Evolutionary conservation across 2,797 vertebrate genomes (phyloP), one percentile per base, ranked within the genome.

Genomic region (Coreius guichenoti): DNA sequence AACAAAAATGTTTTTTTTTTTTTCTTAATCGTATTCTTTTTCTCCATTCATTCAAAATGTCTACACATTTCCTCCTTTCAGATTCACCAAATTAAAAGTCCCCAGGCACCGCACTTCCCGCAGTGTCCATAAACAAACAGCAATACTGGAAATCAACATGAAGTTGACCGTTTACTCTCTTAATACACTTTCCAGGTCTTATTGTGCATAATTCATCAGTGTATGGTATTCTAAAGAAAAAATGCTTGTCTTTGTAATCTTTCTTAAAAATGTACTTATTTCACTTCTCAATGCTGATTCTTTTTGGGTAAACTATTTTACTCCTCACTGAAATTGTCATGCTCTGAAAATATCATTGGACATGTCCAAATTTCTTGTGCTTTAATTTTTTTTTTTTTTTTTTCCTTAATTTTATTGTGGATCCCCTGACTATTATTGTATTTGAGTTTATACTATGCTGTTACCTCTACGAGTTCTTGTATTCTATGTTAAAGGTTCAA

Each of bases 251-350:
- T 43, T 63, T 0, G 1, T 58, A 58, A 16, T 76, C 74, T 16
- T 56, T 58, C 31, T 16, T 58, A 56, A 58, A 56, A 56, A 76
- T 29, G 3, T 29, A 26, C n/a, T 58, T 77, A 43, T 16, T 58
- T 26, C 31, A 76, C 12, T 13, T 77, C 31, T 58, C 31, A 77
- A 58, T 77, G 21, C 5, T 43, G 76, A 78, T 45, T n/a, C 36
- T 63, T 78, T n/a, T n/a, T n/a, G n/a, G n/a, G n/a, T n/a, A 74
- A 74, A 49, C 43, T 29, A 73, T 73, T 73, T 17, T 49, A 73
- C 70, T 73, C 70, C 6, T 73, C 70, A 19, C 45, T n/a, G n/a
- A n/a, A n/a, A n/a, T n/a, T 47, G 43, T 26, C 14, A n/a, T 47
- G n/a, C 43, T 14, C 13, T 3, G 43, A 73, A 74, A 74, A 29